A percentile compares a stretch with the other conserved stretches of the same genome.
phyloP scores from a whole-genome alignment of 2,113 vertebrate genomes.

The Loxodonta africana region DNA sequence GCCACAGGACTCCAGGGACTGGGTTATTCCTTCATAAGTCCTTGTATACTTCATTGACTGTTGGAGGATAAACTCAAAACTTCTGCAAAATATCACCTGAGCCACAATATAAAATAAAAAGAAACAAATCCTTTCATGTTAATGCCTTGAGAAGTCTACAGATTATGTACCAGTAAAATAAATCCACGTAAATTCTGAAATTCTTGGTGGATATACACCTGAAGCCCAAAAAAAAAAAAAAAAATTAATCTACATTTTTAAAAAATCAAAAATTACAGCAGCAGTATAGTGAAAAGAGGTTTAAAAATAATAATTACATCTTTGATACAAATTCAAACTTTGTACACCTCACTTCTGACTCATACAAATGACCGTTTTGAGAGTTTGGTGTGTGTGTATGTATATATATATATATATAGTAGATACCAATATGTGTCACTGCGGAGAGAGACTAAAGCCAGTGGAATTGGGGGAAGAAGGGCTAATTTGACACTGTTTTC shows the following conservation, averaged over 20 bases:
- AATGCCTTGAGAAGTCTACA: slow-evolving; percentile 86
- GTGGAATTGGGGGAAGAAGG: slow-evolving; percentile 76
- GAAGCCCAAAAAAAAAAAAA: slow-evolving; percentile 57
- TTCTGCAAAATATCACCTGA: slow-evolving; percentile 83
- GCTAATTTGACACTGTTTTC: slow-evolving; percentile 82
- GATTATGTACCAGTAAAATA: slow-evolving; percentile 88
- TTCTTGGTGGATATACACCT: slow-evolving; percentile 80
- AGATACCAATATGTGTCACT: slow-evolving; percentile 82
- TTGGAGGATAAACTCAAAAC: slow-evolving; percentile 84
- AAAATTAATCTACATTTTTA: slow-evolving; percentile 76
- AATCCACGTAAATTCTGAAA: slow-evolving; percentile 83
- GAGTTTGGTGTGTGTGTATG: slow-evolving; percentile 79
- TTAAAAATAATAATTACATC: slow-evolving; percentile 85
- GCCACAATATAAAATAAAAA: slow-evolving; percentile 49
- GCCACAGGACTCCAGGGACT: slow-evolving; percentile 80
- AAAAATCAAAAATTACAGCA: slow-evolving; percentile 88
- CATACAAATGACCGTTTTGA: slow-evolving; percentile 76
- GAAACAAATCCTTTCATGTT: slow-evolving; percentile 84
- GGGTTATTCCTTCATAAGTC: slow-evolving; percentile 86
- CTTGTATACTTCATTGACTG: slow-evolving; percentile 81
- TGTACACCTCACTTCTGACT: slow-evolving; percentile 83
- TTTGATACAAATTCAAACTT: slow-evolving; percentile 87
- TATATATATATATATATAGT: slow-evolving; percentile 77
- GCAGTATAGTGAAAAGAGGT: slow-evolving; percentile 87
- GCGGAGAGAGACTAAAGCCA: slow-evolving; percentile 86